phyloP scores from a whole-genome alignment of 2,888 invertebrate species.

The Synanthedon myopaeformis region DNA sequence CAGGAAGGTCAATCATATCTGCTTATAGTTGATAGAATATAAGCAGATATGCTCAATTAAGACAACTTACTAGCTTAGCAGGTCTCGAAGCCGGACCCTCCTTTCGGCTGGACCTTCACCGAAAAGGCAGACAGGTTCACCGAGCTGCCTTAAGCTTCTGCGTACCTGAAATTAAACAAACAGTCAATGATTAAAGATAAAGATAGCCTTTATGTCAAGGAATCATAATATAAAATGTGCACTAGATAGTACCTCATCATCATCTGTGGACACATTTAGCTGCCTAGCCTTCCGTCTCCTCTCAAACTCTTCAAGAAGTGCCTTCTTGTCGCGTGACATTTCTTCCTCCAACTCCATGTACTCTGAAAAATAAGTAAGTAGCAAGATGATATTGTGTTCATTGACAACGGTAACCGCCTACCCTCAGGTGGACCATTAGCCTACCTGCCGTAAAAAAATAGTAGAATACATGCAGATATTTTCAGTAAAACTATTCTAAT shows the following conservation, averaged over 20 bases:
- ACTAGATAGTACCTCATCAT: conserved; percentile 80
- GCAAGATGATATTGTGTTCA: background rate
- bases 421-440: too few relatives aligned
- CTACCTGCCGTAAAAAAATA: background rate
- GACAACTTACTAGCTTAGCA: conserved; percentile 78
- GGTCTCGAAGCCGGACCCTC: conserved; percentile 88
- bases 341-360: conserved; percentile 91
- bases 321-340: conserved; percentile 89
- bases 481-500: background rate
- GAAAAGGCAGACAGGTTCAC: conserved; percentile 97
- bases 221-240: too few relatives aligned
- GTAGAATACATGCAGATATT: background rate
- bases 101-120: conserved; percentile 99
- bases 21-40: too few relatives aligned
- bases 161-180: conserved; percentile 32
- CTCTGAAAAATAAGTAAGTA: conserved; percentile 49
- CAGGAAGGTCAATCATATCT: too few relatives aligned
- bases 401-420: background rate
- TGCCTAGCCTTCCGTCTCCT: conserved; percentile 91
- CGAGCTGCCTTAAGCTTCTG: conserved; percentile 87
- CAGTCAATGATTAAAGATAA: background rate
- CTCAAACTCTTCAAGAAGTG: conserved; percentile 95
- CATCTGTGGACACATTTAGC: conserved; percentile 98
- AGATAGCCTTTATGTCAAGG: too few relatives aligned
- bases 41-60: conserved; percentile 77